Evolutionary conservation across 2,888 invertebrate species (phyloP), one percentile per base, ranked within the genome.

Genomic region (Crossocerus cetratus): DNA sequence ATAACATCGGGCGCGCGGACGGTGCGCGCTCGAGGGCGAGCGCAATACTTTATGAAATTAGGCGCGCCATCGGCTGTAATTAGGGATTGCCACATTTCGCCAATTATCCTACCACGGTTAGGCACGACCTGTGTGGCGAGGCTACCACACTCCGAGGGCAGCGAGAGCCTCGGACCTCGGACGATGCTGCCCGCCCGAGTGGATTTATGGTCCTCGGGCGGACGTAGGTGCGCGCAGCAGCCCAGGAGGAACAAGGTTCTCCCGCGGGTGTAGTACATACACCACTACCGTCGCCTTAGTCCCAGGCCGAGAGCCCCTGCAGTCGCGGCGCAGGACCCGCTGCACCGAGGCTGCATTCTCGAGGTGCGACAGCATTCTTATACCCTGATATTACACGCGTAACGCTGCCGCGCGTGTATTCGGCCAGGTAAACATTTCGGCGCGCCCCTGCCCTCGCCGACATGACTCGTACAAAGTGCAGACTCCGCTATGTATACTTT

Each of bases 11-110:
- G 45, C 32, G 43, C 55, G 55, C 32, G 23, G 60, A 60, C 43
- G 42, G 22, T 56, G 32, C 49, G 22, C 44, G 53, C 56, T 32
- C 32, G 32, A 21, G 68, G 65, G 71, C 58, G 57, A 45, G 60
- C 54, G 63, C 63, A 64, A 72, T 70, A 71, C 68, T 77, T 80
- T 73, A 69, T 66, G 72, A 53, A 70, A 80, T 81, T 80, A 78
- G 74, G 68, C 68, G 64, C 76, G 76, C 68, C 69, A 78, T 72
- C 76, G 66, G 57, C 43, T 57, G 72, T 81, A 81, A 81, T 82
- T 81, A 81, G 74, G 72, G 72, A 83, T 84, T 82, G 80, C 84
- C 77, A 74, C 82, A 81, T 83, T 83, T 79, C 74, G 78, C 84
- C 84, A 82, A 84, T 83, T 84, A 84, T 64, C 68, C 64, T 66